Conservation (phyloP, 2,797 vertebrate genomes). For the Menidia menidia region DNA sequence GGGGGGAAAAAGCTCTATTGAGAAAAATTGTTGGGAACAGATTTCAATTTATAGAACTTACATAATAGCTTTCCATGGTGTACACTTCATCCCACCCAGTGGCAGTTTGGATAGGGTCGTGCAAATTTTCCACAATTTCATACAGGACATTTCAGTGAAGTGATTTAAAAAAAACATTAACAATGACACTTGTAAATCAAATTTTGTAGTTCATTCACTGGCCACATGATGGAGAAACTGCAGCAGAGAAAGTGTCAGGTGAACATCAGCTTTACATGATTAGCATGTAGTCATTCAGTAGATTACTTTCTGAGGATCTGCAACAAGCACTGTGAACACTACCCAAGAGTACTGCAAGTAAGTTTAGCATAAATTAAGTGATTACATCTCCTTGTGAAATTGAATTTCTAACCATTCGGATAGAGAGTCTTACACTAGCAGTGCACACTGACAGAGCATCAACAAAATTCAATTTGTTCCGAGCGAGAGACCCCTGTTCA, state of each 20-base stretch:
- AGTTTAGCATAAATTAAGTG: constrained; percentile 45
- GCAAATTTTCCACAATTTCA: no score
- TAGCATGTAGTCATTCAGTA: background rate
- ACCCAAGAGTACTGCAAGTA: background rate
- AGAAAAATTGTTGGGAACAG: no score
- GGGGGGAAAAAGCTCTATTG: no score
- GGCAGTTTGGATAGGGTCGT: no score
- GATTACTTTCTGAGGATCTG: constrained; percentile 13
- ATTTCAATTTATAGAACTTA: no score
- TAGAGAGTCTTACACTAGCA: constrained; percentile 14
- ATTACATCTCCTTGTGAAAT: constrained; percentile 56
- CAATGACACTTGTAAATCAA: no score
- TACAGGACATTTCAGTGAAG: no score
- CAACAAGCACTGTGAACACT: background rate
- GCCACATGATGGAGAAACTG: constrained; percentile 74
- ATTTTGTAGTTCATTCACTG: constrained; percentile 43
- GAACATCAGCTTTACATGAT: constrained; percentile 3
- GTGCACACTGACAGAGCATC: constrained; percentile 19
- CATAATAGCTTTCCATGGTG: no score
- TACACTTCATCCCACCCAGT: no score
- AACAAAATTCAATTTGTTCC: constrained; percentile 65
- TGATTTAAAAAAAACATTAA: no score
- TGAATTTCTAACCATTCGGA: constrained; percentile 37
- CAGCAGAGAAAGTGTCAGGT: constrained; percentile 20
- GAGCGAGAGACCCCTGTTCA: constrained; percentile 27